Percentiles rank a stretch among this genome's conserved stretches.
Conservation (phyloP, 2,113 vertebrate genomes). For the Camarhynchus parvulus region DNA sequence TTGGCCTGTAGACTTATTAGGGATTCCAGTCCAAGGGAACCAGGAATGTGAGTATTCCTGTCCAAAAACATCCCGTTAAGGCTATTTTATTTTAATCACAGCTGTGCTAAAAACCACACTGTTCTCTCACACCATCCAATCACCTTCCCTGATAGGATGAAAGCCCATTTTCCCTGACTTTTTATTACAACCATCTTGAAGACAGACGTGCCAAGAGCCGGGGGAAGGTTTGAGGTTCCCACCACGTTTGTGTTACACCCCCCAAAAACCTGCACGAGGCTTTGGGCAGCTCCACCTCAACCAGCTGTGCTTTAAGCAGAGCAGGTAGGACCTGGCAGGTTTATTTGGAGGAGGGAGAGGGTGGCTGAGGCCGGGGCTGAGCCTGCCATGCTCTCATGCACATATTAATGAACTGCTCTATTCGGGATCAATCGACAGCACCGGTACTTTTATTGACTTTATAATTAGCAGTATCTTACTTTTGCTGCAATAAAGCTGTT, state of each 20-base stretch:
- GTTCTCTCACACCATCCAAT: constrained; percentile 2
- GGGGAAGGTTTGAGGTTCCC: constrained; percentile 43
- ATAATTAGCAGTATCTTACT: constrained; percentile 63
- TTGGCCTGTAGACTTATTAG: background rate
- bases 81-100: constrained; percentile 45
- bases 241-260: background rate
- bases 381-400: background rate
- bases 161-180: constrained; percentile 36
- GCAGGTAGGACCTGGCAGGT: constrained; percentile 2
- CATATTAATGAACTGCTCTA: constrained; percentile 67
- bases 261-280: constrained; percentile 6
- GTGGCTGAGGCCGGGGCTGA: background rate
- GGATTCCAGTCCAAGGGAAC: background rate
- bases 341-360: constrained; percentile 12
- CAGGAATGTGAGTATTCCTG: constrained; percentile 33
- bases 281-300: background rate
- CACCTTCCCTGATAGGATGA: background rate
- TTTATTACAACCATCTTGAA: constrained; percentile 54
- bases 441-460: constrained; percentile 11
- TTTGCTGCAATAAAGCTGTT: constrained; percentile 42
- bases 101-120: background rate
- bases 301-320: constrained; percentile 3
- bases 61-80: constrained; percentile 38
- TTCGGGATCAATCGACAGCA: constrained; percentile 57
- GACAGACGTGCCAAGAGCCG: constrained; percentile 39